phyloP scores from a whole-genome alignment of 2,888 invertebrate genomes.

The Drosophila koepferae region DNA sequence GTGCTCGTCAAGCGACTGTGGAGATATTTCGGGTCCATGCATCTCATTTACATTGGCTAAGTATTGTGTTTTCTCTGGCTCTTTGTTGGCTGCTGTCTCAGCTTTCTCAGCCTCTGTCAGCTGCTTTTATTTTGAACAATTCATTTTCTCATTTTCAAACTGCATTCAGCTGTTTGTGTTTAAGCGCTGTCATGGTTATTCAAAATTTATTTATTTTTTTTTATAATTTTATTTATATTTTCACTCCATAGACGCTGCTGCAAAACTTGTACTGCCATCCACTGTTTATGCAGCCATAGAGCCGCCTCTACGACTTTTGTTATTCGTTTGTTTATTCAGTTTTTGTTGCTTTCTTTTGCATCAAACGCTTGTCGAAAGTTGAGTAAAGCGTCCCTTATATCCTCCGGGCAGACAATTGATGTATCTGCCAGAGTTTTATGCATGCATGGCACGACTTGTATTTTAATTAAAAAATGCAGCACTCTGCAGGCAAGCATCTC shows the following conservation, averaged over 20 bases:
- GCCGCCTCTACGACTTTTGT: conserved; percentile 35
- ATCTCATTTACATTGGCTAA: conserved; percentile 62
- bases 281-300: conserved; percentile 5
- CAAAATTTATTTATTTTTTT: conserved; percentile 66
- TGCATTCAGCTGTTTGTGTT: conserved; percentile 73
- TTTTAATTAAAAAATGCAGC: conserved; percentile 60
- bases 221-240: conserved; percentile 75
- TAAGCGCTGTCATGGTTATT: conserved; percentile 72
- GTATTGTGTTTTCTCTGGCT: conserved; percentile 17
- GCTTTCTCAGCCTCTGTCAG: conserved; percentile 39
- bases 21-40: conserved; percentile 55
- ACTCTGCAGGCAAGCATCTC: not conserved
- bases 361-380: conserved; percentile 54
- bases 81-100: conserved; percentile 35
- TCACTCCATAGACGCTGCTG: conserved; percentile 34
- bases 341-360: conserved; percentile 38
- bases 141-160: conserved; percentile 62
- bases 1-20: conserved; percentile 20
- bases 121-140: conserved; percentile 57
- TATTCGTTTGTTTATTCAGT: conserved; percentile 72
- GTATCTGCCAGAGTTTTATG: conserved; percentile 5
- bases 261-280: conserved; percentile 32
- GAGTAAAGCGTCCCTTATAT: conserved; percentile 1
- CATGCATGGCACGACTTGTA: conserved; percentile 18
- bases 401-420: conserved; percentile 49